Conservation (phyloP, 2,888 invertebrate genomes). For the Tenthredo amoena region DNA sequence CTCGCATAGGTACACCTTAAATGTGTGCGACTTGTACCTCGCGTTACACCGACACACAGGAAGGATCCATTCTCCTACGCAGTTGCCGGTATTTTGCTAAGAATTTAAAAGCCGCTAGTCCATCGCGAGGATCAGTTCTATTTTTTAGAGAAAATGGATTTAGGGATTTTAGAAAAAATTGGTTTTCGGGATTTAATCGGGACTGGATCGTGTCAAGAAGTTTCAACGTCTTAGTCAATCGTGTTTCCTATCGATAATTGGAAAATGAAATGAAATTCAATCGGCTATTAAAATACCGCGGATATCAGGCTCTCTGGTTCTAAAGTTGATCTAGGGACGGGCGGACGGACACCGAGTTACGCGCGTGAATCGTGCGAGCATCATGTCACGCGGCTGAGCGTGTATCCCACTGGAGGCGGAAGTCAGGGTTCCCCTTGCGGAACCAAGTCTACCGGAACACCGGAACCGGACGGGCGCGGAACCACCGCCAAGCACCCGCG, state of each 20-base stretch:
- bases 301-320: slow-evolving; percentile 3
- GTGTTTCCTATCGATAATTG: background rate
- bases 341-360: slow-evolving; percentile 34
- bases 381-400: slow-evolving; percentile 53
- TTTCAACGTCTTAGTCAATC: background rate
- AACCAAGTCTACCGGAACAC: slow-evolving; percentile 78
- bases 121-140: background rate
- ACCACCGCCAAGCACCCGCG: slow-evolving; percentile 63
- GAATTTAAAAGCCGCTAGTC: slow-evolving; percentile 36
- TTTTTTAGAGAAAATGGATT: background rate
- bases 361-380: slow-evolving; percentile 51
- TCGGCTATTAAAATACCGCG: background rate
- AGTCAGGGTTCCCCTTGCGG: slow-evolving; percentile 60
- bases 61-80: slow-evolving; percentile 39
- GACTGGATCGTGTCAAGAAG: background rate
- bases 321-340: background rate
- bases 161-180: background rate
- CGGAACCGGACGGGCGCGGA: slow-evolving; percentile 78
- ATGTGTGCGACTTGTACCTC: background rate
- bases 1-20: background rate
- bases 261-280: background rate
- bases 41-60: slow-evolving; percentile 25
- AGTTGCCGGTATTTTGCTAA: background rate
- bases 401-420: slow-evolving; percentile 61
- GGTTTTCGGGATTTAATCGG: background rate